phyloP scores from a whole-genome alignment of 2,113 vertebrate genomes.

The Oxyruncus cristatus region DNA sequence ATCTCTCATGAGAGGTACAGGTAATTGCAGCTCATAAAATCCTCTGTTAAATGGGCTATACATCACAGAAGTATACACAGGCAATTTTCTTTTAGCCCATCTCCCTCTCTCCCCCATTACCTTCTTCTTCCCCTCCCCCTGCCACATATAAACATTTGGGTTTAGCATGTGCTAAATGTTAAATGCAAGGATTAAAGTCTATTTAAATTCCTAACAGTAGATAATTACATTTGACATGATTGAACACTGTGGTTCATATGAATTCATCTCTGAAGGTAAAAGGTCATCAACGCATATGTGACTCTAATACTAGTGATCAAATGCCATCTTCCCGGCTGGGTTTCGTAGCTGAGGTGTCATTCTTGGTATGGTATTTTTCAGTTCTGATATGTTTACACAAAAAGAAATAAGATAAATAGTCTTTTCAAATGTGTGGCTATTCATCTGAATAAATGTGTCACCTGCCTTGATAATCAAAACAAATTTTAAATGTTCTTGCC shows the following conservation, averaged over 20 bases:
- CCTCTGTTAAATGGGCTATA: neutral
- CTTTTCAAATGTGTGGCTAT: neutral
- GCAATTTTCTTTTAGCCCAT: neutral
- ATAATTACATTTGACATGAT: neutral
- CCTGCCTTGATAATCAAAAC: neutral
- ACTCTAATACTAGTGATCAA: neutral
- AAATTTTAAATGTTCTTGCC: neutral
- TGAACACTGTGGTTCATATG: neutral
- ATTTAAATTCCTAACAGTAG: neutral
- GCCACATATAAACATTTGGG: neutral
- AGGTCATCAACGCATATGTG: neutral
- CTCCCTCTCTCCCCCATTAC: neutral
- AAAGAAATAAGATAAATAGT: neutral
- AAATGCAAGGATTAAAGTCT: neutral
- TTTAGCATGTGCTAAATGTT: neutral
- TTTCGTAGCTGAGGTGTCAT: neutral
- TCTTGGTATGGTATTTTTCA: neutral
- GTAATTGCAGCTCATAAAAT: slow-evolving; percentile 17
- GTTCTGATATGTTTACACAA: neutral
- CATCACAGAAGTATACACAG: neutral
- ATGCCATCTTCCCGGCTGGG: neutral
- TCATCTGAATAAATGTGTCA: neutral
- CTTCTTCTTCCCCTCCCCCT: neutral
- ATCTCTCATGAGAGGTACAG: neutral
- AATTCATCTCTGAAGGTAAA: neutral